Percentiles rank a stretch among this genome's conserved stretches.
phyloP scores from a whole-genome alignment of 2,888 invertebrate genomes.

The Leptopterna dolabrata region DNA sequence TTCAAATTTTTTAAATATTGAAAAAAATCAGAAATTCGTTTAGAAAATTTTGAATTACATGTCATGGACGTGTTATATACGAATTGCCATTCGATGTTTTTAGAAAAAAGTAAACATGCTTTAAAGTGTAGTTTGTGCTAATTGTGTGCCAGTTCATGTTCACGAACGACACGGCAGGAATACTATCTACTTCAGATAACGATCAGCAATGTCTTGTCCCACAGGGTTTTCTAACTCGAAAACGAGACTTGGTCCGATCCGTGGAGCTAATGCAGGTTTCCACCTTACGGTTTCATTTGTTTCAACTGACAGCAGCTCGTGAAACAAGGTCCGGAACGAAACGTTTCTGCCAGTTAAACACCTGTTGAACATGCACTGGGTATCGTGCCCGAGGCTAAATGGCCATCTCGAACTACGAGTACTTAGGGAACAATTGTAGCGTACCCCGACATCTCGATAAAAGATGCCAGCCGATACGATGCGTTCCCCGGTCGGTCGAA shows the following conservation, averaged over 20 bases:
- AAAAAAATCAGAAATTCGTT: too few relatives aligned
- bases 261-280: background rate
- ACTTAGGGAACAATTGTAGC: conserved; percentile 15
- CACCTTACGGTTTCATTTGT: background rate
- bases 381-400: background rate
- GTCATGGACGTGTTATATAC: too few relatives aligned
- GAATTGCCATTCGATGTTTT: too few relatives aligned
- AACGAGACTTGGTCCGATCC: background rate
- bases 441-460: conserved; percentile 6
- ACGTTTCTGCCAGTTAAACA: background rate
- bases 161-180: too few relatives aligned
- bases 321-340: background rate
- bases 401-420: background rate
- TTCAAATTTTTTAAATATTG: too few relatives aligned
- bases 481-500: background rate
- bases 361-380: background rate
- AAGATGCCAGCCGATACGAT: background rate
- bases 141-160: too few relatives aligned
- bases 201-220: background rate
- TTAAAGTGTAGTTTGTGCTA: too few relatives aligned
- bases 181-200: too few relatives aligned
- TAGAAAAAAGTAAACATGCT: too few relatives aligned
- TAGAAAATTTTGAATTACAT: too few relatives aligned
- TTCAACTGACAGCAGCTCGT: conserved; percentile 2
- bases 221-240: background rate